Conservation (phyloP, 2,113 vertebrate genomes). For the Baryphthengus martii region DNA sequence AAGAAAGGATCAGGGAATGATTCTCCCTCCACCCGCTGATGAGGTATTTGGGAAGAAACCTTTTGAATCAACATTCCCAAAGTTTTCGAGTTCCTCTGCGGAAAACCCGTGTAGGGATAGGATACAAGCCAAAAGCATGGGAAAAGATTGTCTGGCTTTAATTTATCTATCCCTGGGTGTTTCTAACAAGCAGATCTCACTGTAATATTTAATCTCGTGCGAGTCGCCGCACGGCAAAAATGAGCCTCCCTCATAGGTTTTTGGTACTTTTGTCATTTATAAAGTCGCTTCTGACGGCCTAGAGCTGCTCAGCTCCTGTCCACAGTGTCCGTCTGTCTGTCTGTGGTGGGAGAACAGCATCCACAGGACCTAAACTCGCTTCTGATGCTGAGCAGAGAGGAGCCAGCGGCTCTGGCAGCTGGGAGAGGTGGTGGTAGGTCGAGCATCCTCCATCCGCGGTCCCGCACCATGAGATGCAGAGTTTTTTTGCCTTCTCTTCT, state of each 20-base stretch:
- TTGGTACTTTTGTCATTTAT: constrained; percentile 12
- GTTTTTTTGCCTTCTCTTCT: background rate
- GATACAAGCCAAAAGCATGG: constrained; percentile 12
- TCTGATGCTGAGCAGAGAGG: accelerated
- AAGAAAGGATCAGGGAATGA: background rate
- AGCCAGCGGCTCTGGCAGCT: background rate
- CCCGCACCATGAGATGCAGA: background rate
- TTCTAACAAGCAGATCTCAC: constrained; percentile 21
- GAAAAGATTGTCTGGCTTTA: constrained; percentile 49
- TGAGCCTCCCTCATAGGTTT: background rate
- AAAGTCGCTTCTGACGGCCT: background rate
- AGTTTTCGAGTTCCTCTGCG: constrained; percentile 25
- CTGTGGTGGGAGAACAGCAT: background rate
- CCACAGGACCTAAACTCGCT: background rate
- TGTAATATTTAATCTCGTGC: background rate
- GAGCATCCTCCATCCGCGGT: background rate
- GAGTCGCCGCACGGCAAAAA: background rate
- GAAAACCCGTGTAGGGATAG: constrained; percentile 52
- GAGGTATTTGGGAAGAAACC: constrained; percentile 53
- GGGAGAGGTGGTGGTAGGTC: background rate
- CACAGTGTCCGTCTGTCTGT: accelerated
- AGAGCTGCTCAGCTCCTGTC: background rate
- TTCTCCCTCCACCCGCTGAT: background rate
- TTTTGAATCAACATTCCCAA: constrained; percentile 55
- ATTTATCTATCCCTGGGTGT: constrained; percentile 46